Conservation (phyloP, 2,888 invertebrate genomes). For the Pandemis corylana region DNA sequence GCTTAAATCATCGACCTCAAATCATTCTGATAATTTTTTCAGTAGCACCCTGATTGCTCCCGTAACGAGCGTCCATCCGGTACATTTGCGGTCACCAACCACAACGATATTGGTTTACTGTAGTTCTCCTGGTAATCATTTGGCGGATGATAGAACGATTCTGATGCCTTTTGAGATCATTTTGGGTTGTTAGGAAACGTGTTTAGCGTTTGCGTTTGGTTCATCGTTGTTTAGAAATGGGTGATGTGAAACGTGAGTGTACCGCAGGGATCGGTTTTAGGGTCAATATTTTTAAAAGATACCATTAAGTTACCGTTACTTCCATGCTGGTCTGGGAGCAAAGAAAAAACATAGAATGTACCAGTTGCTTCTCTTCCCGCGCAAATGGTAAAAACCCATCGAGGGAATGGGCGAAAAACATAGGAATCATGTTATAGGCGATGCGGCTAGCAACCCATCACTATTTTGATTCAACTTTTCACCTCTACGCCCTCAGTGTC, state of each 20-base stretch:
- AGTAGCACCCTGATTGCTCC: constrained; percentile 32
- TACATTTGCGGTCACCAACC: constrained; percentile 28
- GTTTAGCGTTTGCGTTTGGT: background rate
- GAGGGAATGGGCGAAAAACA: too few species aligned
- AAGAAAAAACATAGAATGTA: too few species aligned
- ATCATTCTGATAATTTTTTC: constrained; percentile 22
- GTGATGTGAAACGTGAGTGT: background rate
- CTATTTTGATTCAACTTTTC: too few species aligned
- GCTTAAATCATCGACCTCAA: constrained; percentile 5
- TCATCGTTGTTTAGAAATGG: background rate
- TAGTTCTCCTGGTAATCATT: constrained; percentile 16
- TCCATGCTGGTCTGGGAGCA: too few species aligned
- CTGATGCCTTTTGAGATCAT: constrained; percentile 20
- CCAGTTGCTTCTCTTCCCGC: too few species aligned
- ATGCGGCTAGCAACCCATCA: too few species aligned
- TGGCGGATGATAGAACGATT: constrained; percentile 14
- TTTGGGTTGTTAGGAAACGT: background rate
- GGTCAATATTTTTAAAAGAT: background rate
- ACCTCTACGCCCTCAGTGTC: too few species aligned
- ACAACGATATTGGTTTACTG: constrained; percentile 37
- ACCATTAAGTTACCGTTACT: too few species aligned
- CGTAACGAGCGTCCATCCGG: constrained; percentile 31
- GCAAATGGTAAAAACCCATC: too few species aligned
- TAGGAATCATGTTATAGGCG: too few species aligned
- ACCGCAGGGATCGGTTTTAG: background rate